These are phyloP conservation scores for Leptura quadrifasciata DNA, from an alignment of 2,888 invertebrate species.

Conservation along the genomic window DNA sequence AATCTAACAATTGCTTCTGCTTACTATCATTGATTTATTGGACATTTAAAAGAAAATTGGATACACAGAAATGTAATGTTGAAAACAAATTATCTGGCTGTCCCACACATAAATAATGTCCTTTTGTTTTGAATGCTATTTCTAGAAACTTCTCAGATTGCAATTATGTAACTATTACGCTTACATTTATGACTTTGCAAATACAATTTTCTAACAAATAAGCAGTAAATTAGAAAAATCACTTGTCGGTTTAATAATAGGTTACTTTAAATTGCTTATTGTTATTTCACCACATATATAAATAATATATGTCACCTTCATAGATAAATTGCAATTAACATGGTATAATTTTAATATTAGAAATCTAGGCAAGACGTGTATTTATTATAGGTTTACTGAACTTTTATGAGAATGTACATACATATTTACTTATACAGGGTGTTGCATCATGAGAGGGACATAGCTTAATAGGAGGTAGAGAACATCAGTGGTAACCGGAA, in stretches of 20 bases:
- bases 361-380: background rate
- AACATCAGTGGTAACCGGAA: no score
- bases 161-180: slow-evolving; percentile 37
- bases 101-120: slow-evolving; percentile 35
- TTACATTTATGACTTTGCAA: slow-evolving; percentile 31
- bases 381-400: background rate
- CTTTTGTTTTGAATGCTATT: slow-evolving; percentile 32
- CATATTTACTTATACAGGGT: no score
- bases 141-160: slow-evolving; percentile 33
- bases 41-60: slow-evolving; percentile 43
- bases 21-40: slow-evolving; percentile 62
- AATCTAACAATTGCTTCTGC: slow-evolving; percentile 65
- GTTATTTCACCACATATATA: slow-evolving; percentile 37
- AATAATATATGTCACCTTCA: slow-evolving; percentile 9
- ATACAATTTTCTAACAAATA: slow-evolving; percentile 36
- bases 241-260: slow-evolving; percentile 35
- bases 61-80: slow-evolving; percentile 21
- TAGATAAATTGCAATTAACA: slow-evolving; percentile 15
- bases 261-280: slow-evolving; percentile 23
- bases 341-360: background rate
- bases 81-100: slow-evolving; percentile 40
- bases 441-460: no score
- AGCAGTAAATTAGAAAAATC: slow-evolving; percentile 36
- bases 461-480: no score
- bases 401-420: background rate